Base-by-base conservation (phyloP, 1,140 invertebrate genomes). In the Belonocnema kinseyi region DNA sequence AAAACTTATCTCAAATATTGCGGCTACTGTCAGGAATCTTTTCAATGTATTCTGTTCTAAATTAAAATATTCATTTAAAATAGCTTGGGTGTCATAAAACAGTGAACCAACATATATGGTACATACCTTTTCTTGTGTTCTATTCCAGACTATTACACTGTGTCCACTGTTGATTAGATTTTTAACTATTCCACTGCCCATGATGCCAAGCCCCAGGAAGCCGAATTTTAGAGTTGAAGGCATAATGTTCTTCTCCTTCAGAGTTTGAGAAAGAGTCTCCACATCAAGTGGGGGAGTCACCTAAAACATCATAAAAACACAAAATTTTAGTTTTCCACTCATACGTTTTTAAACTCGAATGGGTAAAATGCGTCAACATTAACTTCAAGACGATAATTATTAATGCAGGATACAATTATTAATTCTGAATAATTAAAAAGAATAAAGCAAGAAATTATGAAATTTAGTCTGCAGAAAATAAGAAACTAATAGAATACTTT, bases 151-250 rank as follows among this genome's bases (percentile, higher is more conserved):
- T 81, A 96, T 95, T 13, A 99, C 97, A 86, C 96, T 95, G 90
- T 99, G 98, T 10, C 97, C 97, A 70, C 97, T 98, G 88, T 97
- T 97, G 80, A 99, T 94, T 19, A 99, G 92, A 90, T 99, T 98
- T 92, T 97, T 98, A 1, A 99, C 97, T 86, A 99, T 97, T 19
- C 97, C 97, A 58, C 96, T 95, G n/a, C 98, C 98, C 96, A 99
- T 99, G 83, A 97, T 98, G 54, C 98, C 98, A 11, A 99, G 93
- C 1, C 98, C 98, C 51, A 99, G 94, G 90, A 99, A 99, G 14
- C 98, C 98, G 88, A 99, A 98, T 85, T 95, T 97, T 87, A 97
- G 94, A 75, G 93, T 93, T 13, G 97, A 98, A 2, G 97, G 95
- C 74, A 94, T 94, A 77, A 99, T 97, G 79, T 97, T 96, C 88